Percentiles rank a stretch among this genome's conserved stretches.
These are phyloP conservation scores for Morpho helenor DNA, from an alignment of 2,888 invertebrate species.

Conservation along the genomic window DNA sequence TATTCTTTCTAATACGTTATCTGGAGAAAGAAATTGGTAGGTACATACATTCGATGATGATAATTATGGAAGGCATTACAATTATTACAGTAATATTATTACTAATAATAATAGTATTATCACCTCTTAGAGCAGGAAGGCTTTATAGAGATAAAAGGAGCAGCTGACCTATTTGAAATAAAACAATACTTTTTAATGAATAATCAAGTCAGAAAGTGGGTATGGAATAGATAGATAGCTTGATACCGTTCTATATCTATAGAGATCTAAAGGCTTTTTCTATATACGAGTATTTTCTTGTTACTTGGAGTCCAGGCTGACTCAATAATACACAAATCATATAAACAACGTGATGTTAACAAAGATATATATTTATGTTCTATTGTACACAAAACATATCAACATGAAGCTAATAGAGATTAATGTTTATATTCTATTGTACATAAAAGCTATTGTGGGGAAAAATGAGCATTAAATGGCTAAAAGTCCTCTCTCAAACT, in stretches of 20 bases:
- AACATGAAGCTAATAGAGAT: too few species aligned
- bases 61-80: slow-evolving; percentile 67
- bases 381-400: too few species aligned
- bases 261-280: slow-evolving; percentile 50
- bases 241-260: slow-evolving; percentile 49
- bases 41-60: slow-evolving; percentile 47
- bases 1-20: slow-evolving; percentile 23
- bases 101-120: slow-evolving; percentile 28
- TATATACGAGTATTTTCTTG: slow-evolving; percentile 28
- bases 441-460: not conserved
- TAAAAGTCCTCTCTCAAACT: not conserved
- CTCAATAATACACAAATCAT: not conserved
- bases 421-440: too few species aligned
- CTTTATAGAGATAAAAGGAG: slow-evolving; percentile 60
- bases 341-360: too few species aligned
- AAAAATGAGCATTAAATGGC: not conserved
- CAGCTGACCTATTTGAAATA: slow-evolving; percentile 58
- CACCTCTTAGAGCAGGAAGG: slow-evolving; percentile 54
- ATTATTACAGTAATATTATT: slow-evolving; percentile 44
- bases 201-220: slow-evolving; percentile 53
- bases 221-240: slow-evolving; percentile 42
- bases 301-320: slow-evolving; percentile 8
- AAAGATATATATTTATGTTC: too few species aligned
- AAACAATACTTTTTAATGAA: slow-evolving; percentile 68
- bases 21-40: slow-evolving; percentile 33